Conservation (phyloP, 2,113 vertebrate species). For the Crotophaga sulcirostris region DNA sequence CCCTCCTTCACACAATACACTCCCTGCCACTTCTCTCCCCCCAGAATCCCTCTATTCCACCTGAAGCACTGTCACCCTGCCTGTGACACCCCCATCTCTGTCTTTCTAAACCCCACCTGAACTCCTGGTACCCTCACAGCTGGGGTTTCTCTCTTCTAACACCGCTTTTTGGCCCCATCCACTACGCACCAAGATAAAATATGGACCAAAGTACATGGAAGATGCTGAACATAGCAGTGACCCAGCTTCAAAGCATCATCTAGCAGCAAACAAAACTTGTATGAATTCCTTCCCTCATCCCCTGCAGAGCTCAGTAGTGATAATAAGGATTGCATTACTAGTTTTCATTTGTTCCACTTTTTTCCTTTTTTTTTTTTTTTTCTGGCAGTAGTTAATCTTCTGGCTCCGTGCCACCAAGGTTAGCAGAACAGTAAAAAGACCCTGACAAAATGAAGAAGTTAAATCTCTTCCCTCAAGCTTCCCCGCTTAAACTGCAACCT, state of each 20-base stretch:
- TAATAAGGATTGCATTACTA: not conserved
- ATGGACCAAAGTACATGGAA: not conserved
- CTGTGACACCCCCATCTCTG: not conserved
- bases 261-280: not conserved
- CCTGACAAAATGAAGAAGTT: not conserved
- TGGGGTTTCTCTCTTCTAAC: too few species aligned
- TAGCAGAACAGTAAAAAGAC: not conserved
- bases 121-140: not conserved
- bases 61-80: not conserved
- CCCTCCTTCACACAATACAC: not conserved
- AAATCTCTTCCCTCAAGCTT: not conserved
- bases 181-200: not conserved
- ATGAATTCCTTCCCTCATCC: not conserved
- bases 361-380: too few species aligned
- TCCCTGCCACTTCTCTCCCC: not conserved
- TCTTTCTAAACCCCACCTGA: not conserved
- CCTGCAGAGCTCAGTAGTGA: not conserved
- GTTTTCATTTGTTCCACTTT: not conserved
- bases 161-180: not conserved
- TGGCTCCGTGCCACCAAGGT: not conserved
- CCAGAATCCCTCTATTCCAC: not conserved
- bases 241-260: slow-evolving; percentile 34
- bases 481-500: not conserved
- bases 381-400: not conserved
- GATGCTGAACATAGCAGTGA: slow-evolving; percentile 13